Evolutionary conservation across 2,113 vertebrate genomes (phyloP).

Genomic region (Eudyptes chrysolophus): DNA sequence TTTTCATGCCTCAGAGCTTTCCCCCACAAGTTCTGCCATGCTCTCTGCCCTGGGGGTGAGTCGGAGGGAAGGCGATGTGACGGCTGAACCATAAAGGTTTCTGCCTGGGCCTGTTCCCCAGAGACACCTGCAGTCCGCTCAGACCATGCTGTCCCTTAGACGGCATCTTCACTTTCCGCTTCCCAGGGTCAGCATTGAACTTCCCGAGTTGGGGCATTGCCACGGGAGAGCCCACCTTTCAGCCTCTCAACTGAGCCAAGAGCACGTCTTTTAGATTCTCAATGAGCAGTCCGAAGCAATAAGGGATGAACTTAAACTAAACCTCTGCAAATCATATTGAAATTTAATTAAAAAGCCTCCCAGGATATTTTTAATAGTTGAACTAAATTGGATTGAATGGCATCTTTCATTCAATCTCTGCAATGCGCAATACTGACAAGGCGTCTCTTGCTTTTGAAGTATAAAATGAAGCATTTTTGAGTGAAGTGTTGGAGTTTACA

Average conservation of each 20-base stretch:
- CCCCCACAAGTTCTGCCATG: neutral
- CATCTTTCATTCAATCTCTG: neutral
- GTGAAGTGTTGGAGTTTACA: neutral
- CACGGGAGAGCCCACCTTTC: neutral
- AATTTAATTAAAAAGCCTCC: neutral
- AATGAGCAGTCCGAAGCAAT: neutral
- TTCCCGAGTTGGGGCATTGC: neutral
- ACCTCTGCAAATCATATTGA: neutral
- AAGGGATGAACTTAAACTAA: neutral
- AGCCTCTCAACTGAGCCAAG: neutral
- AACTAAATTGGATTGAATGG: neutral
- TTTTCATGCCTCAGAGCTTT: neutral
- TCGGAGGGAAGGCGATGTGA: neutral
- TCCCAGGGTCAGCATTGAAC: neutral
- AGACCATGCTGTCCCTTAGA: neutral
- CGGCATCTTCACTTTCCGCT: accelerated
- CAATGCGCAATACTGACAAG: neutral
- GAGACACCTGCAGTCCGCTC: neutral
- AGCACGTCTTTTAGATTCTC: neutral
- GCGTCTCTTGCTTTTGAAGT: neutral
- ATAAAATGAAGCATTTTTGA: neutral
- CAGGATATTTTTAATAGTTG: neutral
- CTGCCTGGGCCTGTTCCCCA: neutral
- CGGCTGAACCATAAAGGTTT: neutral
- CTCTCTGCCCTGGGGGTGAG: neutral